These are phyloP conservation scores for Streptopelia turtur DNA, from an alignment of 2,797 vertebrate species.

Conservation along the genomic window DNA sequence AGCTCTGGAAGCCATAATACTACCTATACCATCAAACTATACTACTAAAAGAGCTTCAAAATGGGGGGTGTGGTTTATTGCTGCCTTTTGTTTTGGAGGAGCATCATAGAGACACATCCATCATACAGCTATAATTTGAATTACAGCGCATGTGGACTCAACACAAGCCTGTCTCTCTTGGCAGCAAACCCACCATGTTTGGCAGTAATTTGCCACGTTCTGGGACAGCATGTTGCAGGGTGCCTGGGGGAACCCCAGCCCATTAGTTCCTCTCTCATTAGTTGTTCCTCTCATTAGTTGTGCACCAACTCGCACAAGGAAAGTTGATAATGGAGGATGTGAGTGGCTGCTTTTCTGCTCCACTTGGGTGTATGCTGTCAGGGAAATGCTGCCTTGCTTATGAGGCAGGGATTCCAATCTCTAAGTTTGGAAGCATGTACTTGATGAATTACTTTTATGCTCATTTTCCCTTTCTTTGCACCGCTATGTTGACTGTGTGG, in stretches of 20 bases:
- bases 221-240: background rate
- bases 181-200: background rate
- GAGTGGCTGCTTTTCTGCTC: background rate
- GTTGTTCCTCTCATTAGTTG: too few relatives aligned
- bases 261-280: background rate
- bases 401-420: background rate
- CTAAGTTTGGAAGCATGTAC: background rate
- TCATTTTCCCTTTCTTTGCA: background rate
- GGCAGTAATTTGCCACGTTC: background rate
- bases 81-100: background rate
- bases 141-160: background rate
- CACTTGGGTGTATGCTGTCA: background rate
- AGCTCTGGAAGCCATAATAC: background rate
- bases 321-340: background rate
- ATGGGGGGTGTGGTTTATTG: background rate
- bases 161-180: background rate
- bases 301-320: background rate
- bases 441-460: background rate
- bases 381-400: background rate
- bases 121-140: background rate
- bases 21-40: background rate
- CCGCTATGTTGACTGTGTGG: background rate
- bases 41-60: background rate
- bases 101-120: rapidly evolving
- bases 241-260: background rate